phyloP scores from a whole-genome alignment of 1,140 invertebrate genomes.

The Melanaphis sacchari region DNA sequence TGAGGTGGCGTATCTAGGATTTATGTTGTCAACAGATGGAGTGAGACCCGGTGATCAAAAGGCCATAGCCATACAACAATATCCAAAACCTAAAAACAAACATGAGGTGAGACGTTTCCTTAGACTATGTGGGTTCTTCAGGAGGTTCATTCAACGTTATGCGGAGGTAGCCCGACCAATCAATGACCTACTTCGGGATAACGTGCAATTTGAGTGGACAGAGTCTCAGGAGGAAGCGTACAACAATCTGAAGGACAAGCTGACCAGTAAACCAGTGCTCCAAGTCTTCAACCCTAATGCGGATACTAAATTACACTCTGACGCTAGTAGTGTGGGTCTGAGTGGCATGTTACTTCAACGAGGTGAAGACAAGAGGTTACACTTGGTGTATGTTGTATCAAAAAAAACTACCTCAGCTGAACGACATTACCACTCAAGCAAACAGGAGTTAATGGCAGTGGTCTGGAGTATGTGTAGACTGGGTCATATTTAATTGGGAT shows the following conservation, averaged over 20 bases:
- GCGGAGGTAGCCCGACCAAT: too few species aligned
- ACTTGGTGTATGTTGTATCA: not conserved
- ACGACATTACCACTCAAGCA: not conserved
- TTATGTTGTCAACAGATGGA: not conserved
- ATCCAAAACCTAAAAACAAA: not conserved
- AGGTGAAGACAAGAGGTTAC: not conserved
- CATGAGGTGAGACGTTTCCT: not conserved
- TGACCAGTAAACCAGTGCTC: constrained; percentile 54
- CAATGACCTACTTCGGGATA: too few species aligned
- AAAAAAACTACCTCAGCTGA: constrained; percentile 9
- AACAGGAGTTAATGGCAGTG: not conserved
- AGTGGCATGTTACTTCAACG: constrained; percentile 11
- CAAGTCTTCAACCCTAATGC: not conserved
- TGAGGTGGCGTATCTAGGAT: not conserved
- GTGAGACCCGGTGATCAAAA: not conserved
- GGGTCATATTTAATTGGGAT: not conserved
- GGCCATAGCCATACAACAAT: not conserved
- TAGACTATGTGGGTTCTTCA: not conserved
- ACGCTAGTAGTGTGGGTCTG: not conserved
- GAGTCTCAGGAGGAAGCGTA: not conserved
- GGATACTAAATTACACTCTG: constrained; percentile 41
- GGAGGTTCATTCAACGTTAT: not conserved
- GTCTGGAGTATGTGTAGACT: not conserved
- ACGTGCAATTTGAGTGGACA: too few species aligned
- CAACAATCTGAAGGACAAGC: not conserved